Percentiles rank a stretch among this genome's conserved stretches.
Evolutionary conservation across 2,797 vertebrate genomes (phyloP).

Genomic region (Coregonus suidteri): DNA sequence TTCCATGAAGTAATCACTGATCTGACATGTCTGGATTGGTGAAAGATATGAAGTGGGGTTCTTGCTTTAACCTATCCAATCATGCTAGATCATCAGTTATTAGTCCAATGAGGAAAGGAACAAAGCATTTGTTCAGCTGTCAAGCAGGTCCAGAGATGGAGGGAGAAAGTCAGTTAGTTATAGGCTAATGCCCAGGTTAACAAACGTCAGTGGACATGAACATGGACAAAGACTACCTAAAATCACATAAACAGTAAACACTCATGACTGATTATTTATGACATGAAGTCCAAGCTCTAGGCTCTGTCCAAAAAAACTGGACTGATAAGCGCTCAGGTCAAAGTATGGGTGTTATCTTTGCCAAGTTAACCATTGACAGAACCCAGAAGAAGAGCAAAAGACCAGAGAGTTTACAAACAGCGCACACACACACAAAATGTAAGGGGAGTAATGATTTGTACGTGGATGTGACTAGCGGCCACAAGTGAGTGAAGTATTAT

Average conservation of each 20-base stretch:
- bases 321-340: constrained; percentile 36
- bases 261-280: not conserved
- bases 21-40: not conserved
- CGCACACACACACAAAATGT: not conserved
- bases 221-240: no score
- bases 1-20: not conserved
- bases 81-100: no score
- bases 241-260: no score
- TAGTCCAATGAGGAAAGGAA: no score
- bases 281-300: no score
- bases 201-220: no score
- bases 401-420: not conserved
- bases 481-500: no score
- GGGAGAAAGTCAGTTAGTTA: no score
- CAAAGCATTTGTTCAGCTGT: no score
- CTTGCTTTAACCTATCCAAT: not conserved
- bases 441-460: not conserved
- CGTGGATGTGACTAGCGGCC: no score
- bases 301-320: not conserved
- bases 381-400: constrained; percentile 4
- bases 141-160: no score
- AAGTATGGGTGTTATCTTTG: constrained; percentile 54
- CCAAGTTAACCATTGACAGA: constrained; percentile 58
- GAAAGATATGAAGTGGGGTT: not conserved
- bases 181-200: no score